Percentiles rank a stretch among this genome's conserved stretches.
Conservation (phyloP, 1,140 invertebrate species). For the Stegodyphus dumicola region DNA sequence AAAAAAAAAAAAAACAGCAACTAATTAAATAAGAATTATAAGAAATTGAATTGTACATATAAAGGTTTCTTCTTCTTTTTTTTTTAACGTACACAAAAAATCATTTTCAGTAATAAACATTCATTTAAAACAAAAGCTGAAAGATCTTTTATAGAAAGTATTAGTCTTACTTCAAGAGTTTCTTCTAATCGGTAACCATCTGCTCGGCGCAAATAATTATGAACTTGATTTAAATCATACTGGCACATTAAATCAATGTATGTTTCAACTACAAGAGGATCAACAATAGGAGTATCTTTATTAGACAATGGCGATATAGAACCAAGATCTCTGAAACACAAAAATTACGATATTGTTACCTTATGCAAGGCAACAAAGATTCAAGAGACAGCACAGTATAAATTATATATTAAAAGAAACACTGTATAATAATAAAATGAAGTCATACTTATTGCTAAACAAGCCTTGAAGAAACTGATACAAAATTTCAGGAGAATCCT, state of each 20-base stretch:
- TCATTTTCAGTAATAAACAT: too few relatives aligned
- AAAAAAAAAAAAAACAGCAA: too few relatives aligned
- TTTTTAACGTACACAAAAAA: too few relatives aligned
- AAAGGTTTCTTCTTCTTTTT: too few relatives aligned
- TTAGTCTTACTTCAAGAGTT: conserved; percentile 67
- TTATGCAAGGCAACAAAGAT: too few relatives aligned
- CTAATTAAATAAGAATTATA: too few relatives aligned
- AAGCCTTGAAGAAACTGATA: conserved; percentile 76
- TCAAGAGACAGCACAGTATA: too few relatives aligned
- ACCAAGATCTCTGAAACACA: conserved; percentile 61
- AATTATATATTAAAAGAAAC: too few relatives aligned
- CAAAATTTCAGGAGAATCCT: conserved; percentile 67
- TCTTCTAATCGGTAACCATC: conserved; percentile 70
- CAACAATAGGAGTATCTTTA: conserved; percentile 70
- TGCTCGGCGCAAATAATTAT: conserved; percentile 68
- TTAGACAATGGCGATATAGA: conserved; percentile 62
- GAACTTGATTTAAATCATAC: conserved; percentile 72
- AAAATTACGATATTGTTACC: too few relatives aligned
- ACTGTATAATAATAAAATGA: not conserved
- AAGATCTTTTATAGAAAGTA: too few relatives aligned
- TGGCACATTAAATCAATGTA: conserved; percentile 79
- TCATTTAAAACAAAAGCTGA: too few relatives aligned
- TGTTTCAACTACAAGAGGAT: conserved; percentile 72
- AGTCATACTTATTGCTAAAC: conserved; percentile 71
- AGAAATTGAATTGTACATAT: too few relatives aligned